Evolutionary conservation across 2,888 invertebrate genomes (phyloP).

Genomic region (Xestia sexstrigata): DNA sequence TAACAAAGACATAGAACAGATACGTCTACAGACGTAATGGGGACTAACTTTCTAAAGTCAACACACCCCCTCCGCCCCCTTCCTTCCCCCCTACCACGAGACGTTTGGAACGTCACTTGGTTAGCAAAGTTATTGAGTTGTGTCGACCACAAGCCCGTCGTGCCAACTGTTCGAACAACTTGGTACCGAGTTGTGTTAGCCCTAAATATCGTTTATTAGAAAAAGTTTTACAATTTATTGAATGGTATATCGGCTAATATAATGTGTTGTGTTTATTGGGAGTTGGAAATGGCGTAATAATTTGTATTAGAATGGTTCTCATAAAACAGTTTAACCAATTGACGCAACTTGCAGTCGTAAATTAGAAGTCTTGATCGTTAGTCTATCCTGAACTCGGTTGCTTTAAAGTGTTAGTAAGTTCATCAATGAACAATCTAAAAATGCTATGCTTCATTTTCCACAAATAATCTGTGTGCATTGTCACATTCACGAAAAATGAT

Average conservation of each 20-base stretch:
- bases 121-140: constrained; percentile 70
- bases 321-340: neutral
- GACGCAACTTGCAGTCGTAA: neutral
- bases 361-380: neutral
- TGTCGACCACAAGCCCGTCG: constrained; percentile 61
- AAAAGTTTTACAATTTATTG: constrained; percentile 73
- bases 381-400: neutral
- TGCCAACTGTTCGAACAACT: constrained; percentile 65
- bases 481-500: neutral
- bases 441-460: neutral
- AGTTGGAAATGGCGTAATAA: constrained; percentile 33
- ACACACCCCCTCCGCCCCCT: constrained; percentile 42
- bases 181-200: constrained; percentile 65
- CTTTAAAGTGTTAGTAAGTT: too few species aligned
- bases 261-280: constrained; percentile 46
- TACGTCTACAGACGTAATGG: constrained; percentile 63
- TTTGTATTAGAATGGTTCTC: constrained; percentile 16
- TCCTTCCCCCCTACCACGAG: constrained; percentile 44
- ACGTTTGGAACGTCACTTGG: constrained; percentile 66
- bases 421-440: neutral
- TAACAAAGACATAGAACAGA: constrained; percentile 59
- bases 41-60: constrained; percentile 69
- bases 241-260: constrained; percentile 39
- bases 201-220: constrained; percentile 74
- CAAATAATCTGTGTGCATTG: neutral